Conservation (phyloP, 2,113 vertebrate species). For the Eretmochelys imbricata region DNA sequence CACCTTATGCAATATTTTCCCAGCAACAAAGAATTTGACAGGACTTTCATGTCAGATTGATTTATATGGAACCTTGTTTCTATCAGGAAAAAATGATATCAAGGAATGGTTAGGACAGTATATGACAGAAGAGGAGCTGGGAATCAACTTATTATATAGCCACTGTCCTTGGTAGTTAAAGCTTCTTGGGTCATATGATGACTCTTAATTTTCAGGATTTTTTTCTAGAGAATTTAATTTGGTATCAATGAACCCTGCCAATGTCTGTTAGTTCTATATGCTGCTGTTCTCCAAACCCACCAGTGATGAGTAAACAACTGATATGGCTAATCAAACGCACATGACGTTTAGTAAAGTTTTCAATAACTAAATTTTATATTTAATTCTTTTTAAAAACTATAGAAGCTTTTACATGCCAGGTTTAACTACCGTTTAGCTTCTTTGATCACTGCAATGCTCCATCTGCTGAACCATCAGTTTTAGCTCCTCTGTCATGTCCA, state of each 20-base stretch:
- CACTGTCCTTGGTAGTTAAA: constrained; percentile 32
- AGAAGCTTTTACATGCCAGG: background rate
- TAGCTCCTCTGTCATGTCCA: background rate
- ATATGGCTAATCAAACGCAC: constrained; percentile 45
- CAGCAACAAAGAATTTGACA: background rate
- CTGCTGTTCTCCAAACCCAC: background rate
- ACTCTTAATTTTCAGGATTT: background rate
- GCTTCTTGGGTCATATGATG: background rate
- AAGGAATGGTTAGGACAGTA: background rate
- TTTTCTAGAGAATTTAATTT: constrained; percentile 3
- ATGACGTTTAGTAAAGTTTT: constrained; percentile 28
- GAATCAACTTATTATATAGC: background rate
- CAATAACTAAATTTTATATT: constrained; percentile 16
- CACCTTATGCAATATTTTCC: background rate
- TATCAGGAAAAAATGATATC: background rate
- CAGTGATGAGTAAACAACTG: constrained; percentile 33
- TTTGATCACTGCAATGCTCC: background rate
- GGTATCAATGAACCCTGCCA: background rate
- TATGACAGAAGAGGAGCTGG: background rate
- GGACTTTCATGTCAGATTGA: background rate
- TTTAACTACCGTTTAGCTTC: background rate
- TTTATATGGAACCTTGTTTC: background rate
- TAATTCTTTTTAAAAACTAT: background rate
- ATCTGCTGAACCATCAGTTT: background rate
- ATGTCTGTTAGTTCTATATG: background rate